Evolutionary conservation across 2,888 invertebrate species (phyloP).

Genomic region (Iselma pallidipennis): DNA sequence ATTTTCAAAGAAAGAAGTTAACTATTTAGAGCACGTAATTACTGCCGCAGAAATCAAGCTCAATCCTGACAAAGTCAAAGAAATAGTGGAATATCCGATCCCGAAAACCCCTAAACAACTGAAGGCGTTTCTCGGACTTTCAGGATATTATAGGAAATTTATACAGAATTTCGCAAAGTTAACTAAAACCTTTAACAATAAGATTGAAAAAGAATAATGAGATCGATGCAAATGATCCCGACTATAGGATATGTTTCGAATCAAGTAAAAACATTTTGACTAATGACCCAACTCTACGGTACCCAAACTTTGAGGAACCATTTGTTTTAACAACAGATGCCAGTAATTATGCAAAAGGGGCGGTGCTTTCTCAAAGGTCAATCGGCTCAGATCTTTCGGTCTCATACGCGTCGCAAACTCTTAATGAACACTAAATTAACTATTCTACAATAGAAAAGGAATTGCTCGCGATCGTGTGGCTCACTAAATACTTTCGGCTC

Average conservation of each 20-base stretch:
- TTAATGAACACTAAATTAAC: too few relatives aligned
- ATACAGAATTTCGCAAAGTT: too few relatives aligned
- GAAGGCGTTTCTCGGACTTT: background rate
- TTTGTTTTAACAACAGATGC: background rate
- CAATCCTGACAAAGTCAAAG: background rate
- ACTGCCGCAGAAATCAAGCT: background rate
- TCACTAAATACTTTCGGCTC: too few relatives aligned
- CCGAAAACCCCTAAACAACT: background rate
- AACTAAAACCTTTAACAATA: background rate
- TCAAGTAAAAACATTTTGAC: too few relatives aligned
- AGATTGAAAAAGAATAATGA: background rate
- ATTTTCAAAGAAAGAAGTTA: background rate
- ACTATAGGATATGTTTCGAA: background rate
- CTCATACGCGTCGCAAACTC: too few relatives aligned
- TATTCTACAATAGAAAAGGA: too few relatives aligned
- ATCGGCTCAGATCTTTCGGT: background rate
- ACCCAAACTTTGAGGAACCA: background rate
- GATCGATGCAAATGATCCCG: background rate
- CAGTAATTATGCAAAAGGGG: background rate
- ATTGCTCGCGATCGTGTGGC: too few relatives aligned
- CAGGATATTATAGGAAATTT: background rate
- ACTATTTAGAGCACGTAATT: background rate
- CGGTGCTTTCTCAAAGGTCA: background rate
- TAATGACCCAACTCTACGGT: background rate
- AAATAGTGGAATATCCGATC: background rate